Evolutionary conservation across 2,888 invertebrate species (phyloP).

Genomic region (Ctena decussata): DNA sequence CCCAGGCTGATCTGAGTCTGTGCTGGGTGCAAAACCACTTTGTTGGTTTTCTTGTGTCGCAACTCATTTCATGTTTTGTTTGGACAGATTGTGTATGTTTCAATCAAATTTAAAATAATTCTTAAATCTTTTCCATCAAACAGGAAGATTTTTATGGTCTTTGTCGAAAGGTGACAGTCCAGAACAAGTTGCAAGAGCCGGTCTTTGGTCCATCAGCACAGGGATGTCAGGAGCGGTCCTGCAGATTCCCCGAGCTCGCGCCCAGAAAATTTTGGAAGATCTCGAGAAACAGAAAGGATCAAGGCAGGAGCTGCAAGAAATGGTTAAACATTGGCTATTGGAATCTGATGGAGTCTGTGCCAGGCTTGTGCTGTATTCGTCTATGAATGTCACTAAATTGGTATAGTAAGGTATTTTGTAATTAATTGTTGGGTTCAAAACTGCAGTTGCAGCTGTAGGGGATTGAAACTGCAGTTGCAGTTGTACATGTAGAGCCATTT

Average conservation of each 20-base stretch:
- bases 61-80: too few species aligned
- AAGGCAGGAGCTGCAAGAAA: constrained; percentile 60
- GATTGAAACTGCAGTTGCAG: too few species aligned
- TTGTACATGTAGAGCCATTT: too few species aligned
- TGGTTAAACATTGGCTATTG: constrained; percentile 65
- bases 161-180: constrained; percentile 62
- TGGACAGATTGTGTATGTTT: too few species aligned
- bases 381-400: constrained; percentile 42
- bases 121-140: too few species aligned
- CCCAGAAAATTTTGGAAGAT: constrained; percentile 56
- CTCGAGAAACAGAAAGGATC: constrained; percentile 56
- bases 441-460: too few species aligned
- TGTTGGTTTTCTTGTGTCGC: too few species aligned
- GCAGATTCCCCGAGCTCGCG: constrained; percentile 67
- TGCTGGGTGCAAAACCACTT: too few species aligned
- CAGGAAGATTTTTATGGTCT: constrained; percentile 72
- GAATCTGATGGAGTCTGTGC: constrained; percentile 67
- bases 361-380: constrained; percentile 63
- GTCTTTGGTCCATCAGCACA: constrained; percentile 69
- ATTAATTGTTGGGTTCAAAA: too few species aligned
- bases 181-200: constrained; percentile 62
- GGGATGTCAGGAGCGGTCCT: constrained; percentile 67
- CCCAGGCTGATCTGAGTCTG: too few species aligned
- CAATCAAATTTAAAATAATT: too few species aligned
- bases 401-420: neutral